Base-by-base conservation (phyloP, 2,888 invertebrate species). In the Metallyticus violacea region DNA sequence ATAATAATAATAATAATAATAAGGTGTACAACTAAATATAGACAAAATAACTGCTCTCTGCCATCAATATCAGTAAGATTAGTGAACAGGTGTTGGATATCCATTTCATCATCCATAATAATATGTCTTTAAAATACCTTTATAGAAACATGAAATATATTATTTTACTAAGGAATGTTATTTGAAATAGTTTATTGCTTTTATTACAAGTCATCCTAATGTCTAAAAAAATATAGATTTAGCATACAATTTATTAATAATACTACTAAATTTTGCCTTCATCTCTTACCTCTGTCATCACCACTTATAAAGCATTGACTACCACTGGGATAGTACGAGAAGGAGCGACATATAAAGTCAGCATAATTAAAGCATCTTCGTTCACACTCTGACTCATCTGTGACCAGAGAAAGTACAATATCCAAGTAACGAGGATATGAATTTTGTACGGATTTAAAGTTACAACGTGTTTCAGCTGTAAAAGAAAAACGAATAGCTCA, bases 231-330 rank as follows among this genome's bases (percentile, higher is more conserved):
- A n/a, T n/a, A n/a, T n/a, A n/a, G n/a, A n/a, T n/a, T n/a, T n/a
- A n/a, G n/a, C 15, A 62, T 15, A 15, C 6, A 62, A 62, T 1
- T 62, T 62, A 9, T 30, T 6, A 2, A 30, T 7, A 7, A 1
- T 30, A 2, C 7, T 40, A 40, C 7, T 4, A 62, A 15, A 4
- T 22, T 2, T 15, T 62, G 15, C 22, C 40, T 62, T 40, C 40
- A 40, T 9, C n/a, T 62, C 89, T 89, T 89, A 91, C 91, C 90
- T 89, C 89, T 89, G 88, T 91, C 91, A 89, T 91, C 91, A 15
- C 92, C 92, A 62, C 91, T 91, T 79, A 92, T 90, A 88, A 92
- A 91, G 88, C 92, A 92, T 89, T 92, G 92, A 6, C 91, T 90
- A 5, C 91, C 91, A 40, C 91, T 90, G 6, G 91, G 90, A 88